Conservation (phyloP, 2,888 invertebrate species). For the Andrena haemorrhoa region DNA sequence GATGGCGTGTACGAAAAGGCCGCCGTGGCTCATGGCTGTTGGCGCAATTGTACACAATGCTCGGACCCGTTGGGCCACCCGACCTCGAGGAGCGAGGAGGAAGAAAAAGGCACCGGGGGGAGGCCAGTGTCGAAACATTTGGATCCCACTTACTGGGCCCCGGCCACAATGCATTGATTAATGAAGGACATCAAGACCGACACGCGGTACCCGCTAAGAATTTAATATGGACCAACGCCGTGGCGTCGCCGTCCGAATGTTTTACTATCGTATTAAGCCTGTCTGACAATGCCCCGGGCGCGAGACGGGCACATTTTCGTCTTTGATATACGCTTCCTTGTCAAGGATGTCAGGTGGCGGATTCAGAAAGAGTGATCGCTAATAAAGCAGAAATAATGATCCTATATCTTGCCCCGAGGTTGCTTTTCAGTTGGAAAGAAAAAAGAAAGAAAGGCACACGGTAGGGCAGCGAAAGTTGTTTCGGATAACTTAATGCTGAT, state of each 20-base stretch:
- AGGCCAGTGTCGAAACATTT: constrained; percentile 73
- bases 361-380: constrained; percentile 55
- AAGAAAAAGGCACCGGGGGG: constrained; percentile 21
- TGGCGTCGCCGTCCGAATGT: constrained; percentile 62
- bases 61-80: constrained; percentile 14
- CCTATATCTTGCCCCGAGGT: constrained; percentile 50
- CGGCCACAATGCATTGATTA: constrained; percentile 73
- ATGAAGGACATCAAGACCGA: constrained; percentile 72
- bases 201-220: constrained; percentile 71
- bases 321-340: constrained; percentile 58
- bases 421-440: constrained; percentile 39
- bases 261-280: constrained; percentile 70
- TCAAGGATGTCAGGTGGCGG: constrained; percentile 57
- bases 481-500: constrained; percentile 46
- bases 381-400: constrained; percentile 61
- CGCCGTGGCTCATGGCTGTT: constrained; percentile 52
- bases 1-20: constrained; percentile 47
- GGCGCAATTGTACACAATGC: constrained; percentile 57
- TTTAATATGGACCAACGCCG: constrained; percentile 72
- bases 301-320: constrained; percentile 56
- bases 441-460: constrained; percentile 4
- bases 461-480: constrained; percentile 37
- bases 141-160: constrained; percentile 67
- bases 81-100: constrained; percentile 14
- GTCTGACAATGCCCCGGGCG: constrained; percentile 64